Conservation (phyloP, 2,888 invertebrate genomes). For the Euspilapteryx auroguttella region DNA sequence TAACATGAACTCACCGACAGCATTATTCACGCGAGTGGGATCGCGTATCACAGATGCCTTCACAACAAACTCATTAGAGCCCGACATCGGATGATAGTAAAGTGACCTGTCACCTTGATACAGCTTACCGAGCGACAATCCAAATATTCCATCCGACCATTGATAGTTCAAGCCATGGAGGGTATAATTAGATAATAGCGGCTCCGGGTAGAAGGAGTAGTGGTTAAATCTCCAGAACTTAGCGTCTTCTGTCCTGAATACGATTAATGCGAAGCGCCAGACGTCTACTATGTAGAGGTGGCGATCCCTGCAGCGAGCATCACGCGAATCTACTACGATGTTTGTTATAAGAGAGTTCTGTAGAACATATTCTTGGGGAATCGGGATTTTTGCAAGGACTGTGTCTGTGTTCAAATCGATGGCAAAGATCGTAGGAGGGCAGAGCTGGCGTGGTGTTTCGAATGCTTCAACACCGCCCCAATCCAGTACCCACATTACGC, state of each 20-base stretch:
- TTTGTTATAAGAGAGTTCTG: conserved; percentile 71
- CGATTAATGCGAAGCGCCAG: conserved; percentile 66
- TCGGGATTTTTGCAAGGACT: conserved; percentile 62
- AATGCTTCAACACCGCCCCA: conserved; percentile 75
- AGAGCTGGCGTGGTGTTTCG: conserved; percentile 65
- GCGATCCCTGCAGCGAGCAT: conserved; percentile 63
- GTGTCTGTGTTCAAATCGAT: conserved; percentile 70
- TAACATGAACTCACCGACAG: conserved; percentile 37
- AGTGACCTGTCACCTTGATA: conserved; percentile 63
- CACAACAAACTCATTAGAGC: conserved; percentile 76
- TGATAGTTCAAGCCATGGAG: conserved; percentile 76
- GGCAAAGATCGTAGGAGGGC: conserved; percentile 74
- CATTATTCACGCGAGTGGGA: conserved; percentile 40
- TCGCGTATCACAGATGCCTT: conserved; percentile 70
- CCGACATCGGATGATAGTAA: conserved; percentile 84
- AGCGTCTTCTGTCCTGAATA: conserved; percentile 62
- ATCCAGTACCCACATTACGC: conserved; percentile 79
- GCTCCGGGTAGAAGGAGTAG: conserved; percentile 73
- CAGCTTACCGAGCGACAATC: conserved; percentile 68
- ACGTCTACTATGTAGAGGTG: conserved; percentile 72
- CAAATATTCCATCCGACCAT: conserved; percentile 82
- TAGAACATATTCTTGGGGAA: conserved; percentile 68
- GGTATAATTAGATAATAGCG: conserved; percentile 72
- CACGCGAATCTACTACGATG: conserved; percentile 66
- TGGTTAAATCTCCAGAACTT: conserved; percentile 69